Evolutionary conservation across 2,113 vertebrate species (phyloP).

Genomic region (Silurus glanis): DNA sequence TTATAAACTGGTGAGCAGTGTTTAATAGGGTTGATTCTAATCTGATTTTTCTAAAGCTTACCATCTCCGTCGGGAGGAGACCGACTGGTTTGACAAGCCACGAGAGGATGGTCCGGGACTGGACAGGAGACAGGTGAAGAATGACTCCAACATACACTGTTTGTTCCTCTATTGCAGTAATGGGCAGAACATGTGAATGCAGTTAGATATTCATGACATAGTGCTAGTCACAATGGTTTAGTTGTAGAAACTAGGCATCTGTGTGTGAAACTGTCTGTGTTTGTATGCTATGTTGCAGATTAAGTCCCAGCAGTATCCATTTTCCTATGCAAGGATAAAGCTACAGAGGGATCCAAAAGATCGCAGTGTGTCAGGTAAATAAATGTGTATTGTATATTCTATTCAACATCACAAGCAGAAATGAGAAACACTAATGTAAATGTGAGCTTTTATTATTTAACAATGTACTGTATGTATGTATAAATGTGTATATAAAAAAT

Average conservation of each 20-base stretch:
- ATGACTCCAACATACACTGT: not conserved
- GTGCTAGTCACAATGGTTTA: not conserved
- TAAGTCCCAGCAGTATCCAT: conserved; percentile 88
- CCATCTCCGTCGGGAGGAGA: conserved; percentile 92
- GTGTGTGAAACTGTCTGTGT: conserved; percentile 45
- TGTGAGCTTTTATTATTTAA: conserved; percentile 6
- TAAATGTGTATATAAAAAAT: not conserved
- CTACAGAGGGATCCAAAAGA: conserved; percentile 92
- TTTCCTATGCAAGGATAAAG: conserved; percentile 91
- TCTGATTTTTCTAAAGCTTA: conserved; percentile 86
- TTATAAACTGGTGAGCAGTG: conserved; percentile 60
- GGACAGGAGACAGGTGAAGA: conserved; percentile 82
- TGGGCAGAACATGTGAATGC: not conserved
- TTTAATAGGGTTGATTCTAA: conserved; percentile 62
- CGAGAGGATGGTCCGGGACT: conserved; percentile 84
- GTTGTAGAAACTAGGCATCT: conserved; percentile 24
- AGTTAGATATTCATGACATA: not conserved
- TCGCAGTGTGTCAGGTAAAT: conserved; percentile 94
- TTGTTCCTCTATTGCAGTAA: conserved; percentile 5
- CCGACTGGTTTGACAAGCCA: conserved; percentile 98
- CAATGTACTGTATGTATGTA: not conserved
- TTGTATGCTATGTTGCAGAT: conserved; percentile 71
- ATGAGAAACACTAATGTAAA: not conserved
- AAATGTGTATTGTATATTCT: not conserved
- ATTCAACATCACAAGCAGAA: conserved; percentile 11